phyloP scores from a whole-genome alignment of 2,888 invertebrate species.

The Hypercompe scribonia region DNA sequence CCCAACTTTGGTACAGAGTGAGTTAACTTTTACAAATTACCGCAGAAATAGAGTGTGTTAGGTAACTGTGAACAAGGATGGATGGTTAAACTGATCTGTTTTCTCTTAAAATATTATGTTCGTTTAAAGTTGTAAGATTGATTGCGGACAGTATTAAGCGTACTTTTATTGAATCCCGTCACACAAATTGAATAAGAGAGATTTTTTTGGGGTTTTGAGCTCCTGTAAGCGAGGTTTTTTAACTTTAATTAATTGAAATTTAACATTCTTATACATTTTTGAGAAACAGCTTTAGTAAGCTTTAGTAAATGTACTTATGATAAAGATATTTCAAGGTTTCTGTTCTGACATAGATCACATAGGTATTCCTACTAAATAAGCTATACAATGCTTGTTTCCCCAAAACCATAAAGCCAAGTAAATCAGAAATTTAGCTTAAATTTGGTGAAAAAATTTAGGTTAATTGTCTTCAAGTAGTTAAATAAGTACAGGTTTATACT shows the following conservation, averaged over 20 bases:
- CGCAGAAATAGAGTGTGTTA: conserved; percentile 75
- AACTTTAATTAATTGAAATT: background rate
- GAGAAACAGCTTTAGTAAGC: too few species aligned
- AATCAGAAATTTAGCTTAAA: too few species aligned
- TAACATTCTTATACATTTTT: too few species aligned
- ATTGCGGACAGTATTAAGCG: conserved; percentile 55
- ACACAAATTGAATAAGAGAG: conserved; percentile 38
- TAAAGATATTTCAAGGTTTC: too few species aligned
- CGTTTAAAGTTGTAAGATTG: conserved; percentile 52
- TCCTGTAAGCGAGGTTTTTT: background rate
- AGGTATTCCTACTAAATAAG: too few species aligned
- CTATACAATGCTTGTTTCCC: too few species aligned
- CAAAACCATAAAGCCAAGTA: too few species aligned
- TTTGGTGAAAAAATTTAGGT: too few species aligned
- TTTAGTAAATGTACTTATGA: too few species aligned
- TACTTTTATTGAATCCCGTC: conserved; percentile 48
- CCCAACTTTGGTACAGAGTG: conserved; percentile 73
- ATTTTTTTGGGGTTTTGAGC: conserved; percentile 19
- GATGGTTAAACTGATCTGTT: conserved; percentile 76
- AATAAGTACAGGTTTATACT: too few species aligned
- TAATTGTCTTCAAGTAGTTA: too few species aligned
- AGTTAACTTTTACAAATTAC: conserved; percentile 85
- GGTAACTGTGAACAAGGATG: conserved; percentile 70
- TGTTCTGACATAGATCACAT: too few species aligned
- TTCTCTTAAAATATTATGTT: conserved; percentile 68